Base-by-base conservation (phyloP, 2,888 invertebrate species). In the Exocentrus adspersus region DNA sequence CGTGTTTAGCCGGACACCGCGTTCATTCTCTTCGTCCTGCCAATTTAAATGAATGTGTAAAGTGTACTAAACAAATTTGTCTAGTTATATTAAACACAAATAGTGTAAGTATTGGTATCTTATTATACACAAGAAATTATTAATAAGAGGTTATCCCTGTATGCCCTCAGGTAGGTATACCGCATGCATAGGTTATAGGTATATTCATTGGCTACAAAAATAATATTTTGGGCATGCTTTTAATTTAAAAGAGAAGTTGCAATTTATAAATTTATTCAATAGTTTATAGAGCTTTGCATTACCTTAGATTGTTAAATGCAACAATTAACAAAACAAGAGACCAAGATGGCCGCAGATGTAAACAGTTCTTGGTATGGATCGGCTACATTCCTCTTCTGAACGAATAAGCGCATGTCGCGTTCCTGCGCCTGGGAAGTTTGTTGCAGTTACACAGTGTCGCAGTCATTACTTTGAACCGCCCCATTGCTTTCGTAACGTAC, bases 401-500 rank as follows among this genome's bases (percentile, higher is more conserved):
- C 42, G 48, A 58, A 46, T 37, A 21, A 41, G 63, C 69, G 65
- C 65, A 59, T 60, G 66, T 53, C 60, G 56, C 59, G 52, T 42
- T 46, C 42, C 46, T 58, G 43, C 50, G 57, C 62, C 50, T 45
- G 59, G 30, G 60, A 58, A 60, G 60, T 64, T 61, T 57, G 62
- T 63, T 62, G 66, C 64, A 66, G 51, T 52, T 61, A 3, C 7
- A 37, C 37, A 70, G 70, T 77, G 76, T 73, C 75, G 77, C 76
- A 77, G 74, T 77, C 78, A 77, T 78, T 77, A 77, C 48, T 50
- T 65, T 67, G 74, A 72, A 74, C 73, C 75, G 76, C 76, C 76
- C 76, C 74, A 73, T 67, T 64, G 60, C 64, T 60, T 51, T 52
- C 17, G 43, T 43, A 24, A 37, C 42, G 24, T 45, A 63, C 63